phyloP scores from a whole-genome alignment of 2,888 invertebrate species.

The Aleiodes leptofemur region DNA sequence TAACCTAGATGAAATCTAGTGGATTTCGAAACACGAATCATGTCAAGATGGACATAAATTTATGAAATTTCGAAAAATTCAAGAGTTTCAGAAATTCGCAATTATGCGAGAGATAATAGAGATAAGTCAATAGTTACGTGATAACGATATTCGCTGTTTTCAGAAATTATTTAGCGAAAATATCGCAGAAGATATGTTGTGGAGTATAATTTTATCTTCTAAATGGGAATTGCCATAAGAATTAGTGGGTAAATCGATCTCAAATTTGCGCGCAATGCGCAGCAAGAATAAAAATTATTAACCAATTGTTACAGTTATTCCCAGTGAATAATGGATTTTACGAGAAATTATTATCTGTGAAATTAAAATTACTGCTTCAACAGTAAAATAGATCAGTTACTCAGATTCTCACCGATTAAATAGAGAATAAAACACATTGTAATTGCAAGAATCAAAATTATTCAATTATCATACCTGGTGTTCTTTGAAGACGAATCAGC shows the following conservation, averaged over 20 bases:
- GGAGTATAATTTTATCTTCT: neutral
- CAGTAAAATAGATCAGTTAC: constrained; percentile 15
- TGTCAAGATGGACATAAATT: neutral
- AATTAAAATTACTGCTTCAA: constrained; percentile 31
- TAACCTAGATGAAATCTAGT: neutral
- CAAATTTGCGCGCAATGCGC: constrained; percentile 54
- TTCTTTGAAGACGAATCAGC: constrained; percentile 60
- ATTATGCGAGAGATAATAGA: neutral
- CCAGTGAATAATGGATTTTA: neutral
- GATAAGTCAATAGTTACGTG: neutral
- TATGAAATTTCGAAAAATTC: neutral
- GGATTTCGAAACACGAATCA: neutral
- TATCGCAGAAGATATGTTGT: neutral
- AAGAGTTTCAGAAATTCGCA: constrained; percentile 13
- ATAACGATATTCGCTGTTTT: neutral
- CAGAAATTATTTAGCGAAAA: neutral
- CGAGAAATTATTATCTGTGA: neutral
- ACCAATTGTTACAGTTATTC: constrained; percentile 24
- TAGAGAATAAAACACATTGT: constrained; percentile 14
- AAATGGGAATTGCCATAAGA: constrained; percentile 9
- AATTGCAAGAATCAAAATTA: constrained; percentile 20
- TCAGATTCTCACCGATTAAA: constrained; percentile 9
- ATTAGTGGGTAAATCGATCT: constrained; percentile 8
- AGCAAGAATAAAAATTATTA: constrained; percentile 45
- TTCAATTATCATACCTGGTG: constrained; percentile 65